Evolutionary conservation across 2,113 vertebrate species (phyloP), one percentile per base, ranked within the genome.

Genomic region (Gymnogyps californianus): DNA sequence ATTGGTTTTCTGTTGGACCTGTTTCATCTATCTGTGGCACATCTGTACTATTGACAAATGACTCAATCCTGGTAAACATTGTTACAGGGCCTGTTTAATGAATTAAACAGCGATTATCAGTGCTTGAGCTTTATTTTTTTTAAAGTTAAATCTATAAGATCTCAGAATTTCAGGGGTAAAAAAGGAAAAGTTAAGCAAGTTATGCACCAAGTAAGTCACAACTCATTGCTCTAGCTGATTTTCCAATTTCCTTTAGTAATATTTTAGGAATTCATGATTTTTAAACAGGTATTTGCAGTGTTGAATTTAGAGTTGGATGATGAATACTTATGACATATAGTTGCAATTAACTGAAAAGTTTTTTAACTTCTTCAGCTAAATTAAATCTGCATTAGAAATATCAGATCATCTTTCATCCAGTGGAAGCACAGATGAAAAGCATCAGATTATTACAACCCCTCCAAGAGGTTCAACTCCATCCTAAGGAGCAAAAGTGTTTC

Each of bases 41-140:
- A 47, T 24, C 61, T 70, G 52, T 65, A 75, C 47, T 65, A 66
- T 15, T 74, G 87, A 89, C 91, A 87, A 90, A 93, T 87, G 42
- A 92, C 74, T 97, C 94, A 74, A 95, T 89, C 79, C 93, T 95
- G 24, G n/a, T 89, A 42, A 95, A 61, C 75, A 55, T 47, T 97
- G 54, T 82, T 96, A 89, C 72, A 80, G 89, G 67, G 13, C 70
- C 93, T 95, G 62, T 96, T 94, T 90, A 79, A 80, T 82, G 28
- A 91, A 61, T 90, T 95, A 96, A 83, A 38, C 38, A 38, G 38
- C 8, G 22, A 79, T 64, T 52, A 55, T n/a, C 22, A 62, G 24
- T 19, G 19, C 10, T 36, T 55, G 32, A 28, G 14, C 58, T 49
- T 34, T 32, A 4, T 4, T 28, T 52, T 42, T 13, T 36, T 52